Evolutionary conservation across 2,113 vertebrate genomes (phyloP).

Genomic region (Passer montanus): DNA sequence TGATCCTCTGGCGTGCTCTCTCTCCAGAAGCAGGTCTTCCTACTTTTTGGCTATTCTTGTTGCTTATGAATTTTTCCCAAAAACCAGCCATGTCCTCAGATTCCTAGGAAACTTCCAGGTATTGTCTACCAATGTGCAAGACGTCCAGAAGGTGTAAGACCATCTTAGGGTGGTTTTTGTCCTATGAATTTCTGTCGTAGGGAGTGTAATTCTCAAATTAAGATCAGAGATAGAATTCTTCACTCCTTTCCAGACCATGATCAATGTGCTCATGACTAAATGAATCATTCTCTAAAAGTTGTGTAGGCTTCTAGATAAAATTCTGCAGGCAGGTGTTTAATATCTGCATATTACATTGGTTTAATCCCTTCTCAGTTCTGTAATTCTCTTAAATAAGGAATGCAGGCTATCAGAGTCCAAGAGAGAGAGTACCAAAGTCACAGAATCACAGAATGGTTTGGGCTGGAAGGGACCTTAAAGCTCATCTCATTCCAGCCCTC

Average conservation of each 20-base stretch:
- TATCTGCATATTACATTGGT: not conserved
- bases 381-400: not conserved
- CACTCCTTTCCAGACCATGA: not conserved
- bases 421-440: not conserved
- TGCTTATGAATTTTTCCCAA: not conserved
- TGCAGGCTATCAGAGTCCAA: not conserved
- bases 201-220: not conserved
- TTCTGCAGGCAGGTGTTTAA: not conserved
- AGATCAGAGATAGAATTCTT: not conserved
- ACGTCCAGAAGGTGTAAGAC: not conserved
- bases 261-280: not conserved
- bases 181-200: not conserved
- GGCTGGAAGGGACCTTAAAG: not conserved
- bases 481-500: accelerated
- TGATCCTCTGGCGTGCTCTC: not conserved
- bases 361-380: not conserved
- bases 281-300: not conserved
- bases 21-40: not conserved
- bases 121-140: not conserved
- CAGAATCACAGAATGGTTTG: not conserved
- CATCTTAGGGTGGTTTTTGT: not conserved
- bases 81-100: not conserved
- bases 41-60: constrained; percentile 3
- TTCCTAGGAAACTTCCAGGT: not conserved
- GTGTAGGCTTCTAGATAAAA: not conserved